Conservation (phyloP, 2,888 invertebrate species). For the Arge pagana region DNA sequence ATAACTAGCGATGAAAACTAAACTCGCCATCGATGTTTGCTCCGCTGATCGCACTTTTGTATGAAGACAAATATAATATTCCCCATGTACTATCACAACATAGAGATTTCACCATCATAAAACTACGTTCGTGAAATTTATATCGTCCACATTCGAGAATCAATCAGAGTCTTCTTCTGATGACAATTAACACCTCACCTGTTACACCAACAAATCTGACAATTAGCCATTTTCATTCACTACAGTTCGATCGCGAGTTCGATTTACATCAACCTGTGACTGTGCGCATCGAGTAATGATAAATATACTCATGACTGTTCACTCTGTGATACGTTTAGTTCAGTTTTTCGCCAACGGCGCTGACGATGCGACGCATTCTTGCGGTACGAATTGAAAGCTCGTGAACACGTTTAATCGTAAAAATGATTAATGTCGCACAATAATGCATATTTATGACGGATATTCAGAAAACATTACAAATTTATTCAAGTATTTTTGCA, state of each 20-base stretch:
- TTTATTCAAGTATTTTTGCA: too few species aligned
- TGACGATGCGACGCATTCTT: too few species aligned
- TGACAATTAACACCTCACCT: slow-evolving; percentile 45
- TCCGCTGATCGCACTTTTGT: slow-evolving; percentile 17
- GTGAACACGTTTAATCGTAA: too few species aligned
- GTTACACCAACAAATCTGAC: slow-evolving; percentile 51
- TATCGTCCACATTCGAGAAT: not conserved
- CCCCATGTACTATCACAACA: slow-evolving; percentile 8
- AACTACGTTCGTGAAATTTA: slow-evolving; percentile 6
- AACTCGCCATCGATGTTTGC: slow-evolving; percentile 12
- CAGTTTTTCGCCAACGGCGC: too few species aligned
- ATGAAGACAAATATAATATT: slow-evolving; percentile 10
- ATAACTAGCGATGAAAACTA: slow-evolving; percentile 3
- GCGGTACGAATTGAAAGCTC: too few species aligned
- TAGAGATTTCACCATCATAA: slow-evolving; percentile 8
- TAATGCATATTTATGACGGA: too few species aligned
- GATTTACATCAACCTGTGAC: slow-evolving; percentile 32
- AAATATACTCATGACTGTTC: slow-evolving; percentile 18
- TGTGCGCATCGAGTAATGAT: slow-evolving; percentile 12
- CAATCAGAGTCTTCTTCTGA: slow-evolving; percentile 13
- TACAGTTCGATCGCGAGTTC: too few species aligned
- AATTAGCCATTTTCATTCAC: slow-evolving; percentile 55
- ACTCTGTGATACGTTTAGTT: slow-evolving; percentile 20
- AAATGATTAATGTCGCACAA: too few species aligned
- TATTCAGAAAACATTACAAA: too few species aligned